phyloP scores from a whole-genome alignment of 1,140 invertebrate genomes.

The Drosophila tristis region DNA sequence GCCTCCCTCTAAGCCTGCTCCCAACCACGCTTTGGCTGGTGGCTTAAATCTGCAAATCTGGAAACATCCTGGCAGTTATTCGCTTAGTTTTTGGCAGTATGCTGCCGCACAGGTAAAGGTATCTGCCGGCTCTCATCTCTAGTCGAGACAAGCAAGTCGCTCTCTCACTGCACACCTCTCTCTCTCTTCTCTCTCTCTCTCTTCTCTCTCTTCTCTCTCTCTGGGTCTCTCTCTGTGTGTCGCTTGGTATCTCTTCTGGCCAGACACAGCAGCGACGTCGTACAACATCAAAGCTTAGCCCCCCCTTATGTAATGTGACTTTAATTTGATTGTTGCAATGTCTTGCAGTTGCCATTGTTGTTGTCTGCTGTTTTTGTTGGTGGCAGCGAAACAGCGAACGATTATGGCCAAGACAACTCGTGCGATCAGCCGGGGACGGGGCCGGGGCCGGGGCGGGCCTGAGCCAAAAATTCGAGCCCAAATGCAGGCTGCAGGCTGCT shows the following conservation, averaged over 20 bases:
- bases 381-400: too few relatives aligned
- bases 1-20: too few relatives aligned
- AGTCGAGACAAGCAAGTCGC: conserved; percentile 8
- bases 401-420: conserved; percentile 51
- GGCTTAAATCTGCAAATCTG: too few relatives aligned
- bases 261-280: conserved; percentile 1
- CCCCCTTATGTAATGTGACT: conserved; percentile 72
- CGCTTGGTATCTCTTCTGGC: neutral
- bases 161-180: neutral
- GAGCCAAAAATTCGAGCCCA: neutral
- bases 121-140: neutral
- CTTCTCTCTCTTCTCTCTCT: neutral
- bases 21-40: too few relatives aligned
- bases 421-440: too few relatives aligned
- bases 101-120: too few relatives aligned
- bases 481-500: conserved; percentile 12
- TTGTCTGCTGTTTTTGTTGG: conserved; percentile 17
- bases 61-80: too few relatives aligned
- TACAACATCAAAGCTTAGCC: conserved; percentile 24
- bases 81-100: too few relatives aligned
- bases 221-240: neutral
- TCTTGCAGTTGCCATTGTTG: conserved; percentile 66
- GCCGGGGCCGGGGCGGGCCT: neutral
- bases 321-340: conserved; percentile 82
- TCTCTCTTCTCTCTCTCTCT: neutral